Base-by-base conservation (phyloP, 2,888 invertebrate genomes). In the Orthonychiurus folsomi region DNA sequence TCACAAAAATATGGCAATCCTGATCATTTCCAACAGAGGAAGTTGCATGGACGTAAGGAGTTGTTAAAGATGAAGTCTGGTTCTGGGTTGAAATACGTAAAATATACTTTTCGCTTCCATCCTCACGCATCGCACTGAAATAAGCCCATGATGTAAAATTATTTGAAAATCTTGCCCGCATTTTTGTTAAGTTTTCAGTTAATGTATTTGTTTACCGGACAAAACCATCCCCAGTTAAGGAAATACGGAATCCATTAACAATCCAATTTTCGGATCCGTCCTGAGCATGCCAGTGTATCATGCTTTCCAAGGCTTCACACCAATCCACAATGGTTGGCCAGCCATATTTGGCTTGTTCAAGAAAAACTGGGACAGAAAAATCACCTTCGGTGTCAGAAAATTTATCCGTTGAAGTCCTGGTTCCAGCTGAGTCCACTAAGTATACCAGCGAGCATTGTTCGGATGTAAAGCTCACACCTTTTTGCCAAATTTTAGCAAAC, bases 401-500 rank as follows among this genome's bases (percentile, higher is more conserved):
- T 5, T 15, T 9, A 37, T 37, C 37, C 15, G 37, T 37, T 5
- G 15, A 5, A 9, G 37, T 37, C 15, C 91, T 83, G 1, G 90
- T 90, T 48, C 92, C 92, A 24, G 91, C 92, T 1, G 89, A 86
- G 76, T 93, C 92, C 59, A 93, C 89, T 68, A 92, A 79, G 76
- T 91, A 92, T 60, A 90, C 89, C 67, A 92, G 79, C 50, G 91
- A 90, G 75, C 90, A 90, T 71, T 89, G 87, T 74, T 89, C 88
- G 67, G 89, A 89, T 53, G 91, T 90, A 76, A 92, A 92, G 73
- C 90, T 90, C 0, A 92, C 88, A 0, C 92, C 91, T 76, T 90
- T 89, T 78, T 89, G 88, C 89, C 90, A 91, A 89, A 93, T 92
- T 77, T 92, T 92, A 56, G 92, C 92, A 74, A 87, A 89, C 74